Evolutionary conservation across 1,140 invertebrate species (phyloP).

Genomic region (Zaprionus ghesquierei): DNA sequence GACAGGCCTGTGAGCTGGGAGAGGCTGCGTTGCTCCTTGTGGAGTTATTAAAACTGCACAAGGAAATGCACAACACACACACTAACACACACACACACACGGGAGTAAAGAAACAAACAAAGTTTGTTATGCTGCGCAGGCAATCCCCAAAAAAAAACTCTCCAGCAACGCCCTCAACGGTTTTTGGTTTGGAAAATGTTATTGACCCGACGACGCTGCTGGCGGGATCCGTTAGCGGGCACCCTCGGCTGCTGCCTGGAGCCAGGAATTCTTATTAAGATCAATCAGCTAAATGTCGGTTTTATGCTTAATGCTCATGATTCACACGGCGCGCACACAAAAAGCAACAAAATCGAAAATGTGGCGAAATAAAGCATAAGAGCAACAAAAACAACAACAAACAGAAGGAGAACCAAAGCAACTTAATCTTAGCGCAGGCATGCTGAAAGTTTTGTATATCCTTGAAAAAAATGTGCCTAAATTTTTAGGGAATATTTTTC

Average conservation of each 20-base stretch:
- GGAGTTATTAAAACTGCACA: conserved; percentile 67
- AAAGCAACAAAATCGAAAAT: conserved; percentile 63
- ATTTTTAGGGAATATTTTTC: neutral
- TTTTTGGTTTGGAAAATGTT: conserved; percentile 58
- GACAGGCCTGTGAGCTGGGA: conserved; percentile 29
- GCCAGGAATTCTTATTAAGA: conserved; percentile 74
- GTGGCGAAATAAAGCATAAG: conserved; percentile 38
- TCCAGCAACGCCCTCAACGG: conserved; percentile 59
- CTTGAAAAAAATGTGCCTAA: conserved; percentile 3
- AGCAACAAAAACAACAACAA: conserved; percentile 9
- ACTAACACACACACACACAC: neutral
- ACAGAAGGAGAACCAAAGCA: neutral
- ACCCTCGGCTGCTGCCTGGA: neutral
- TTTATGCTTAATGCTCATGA: conserved; percentile 81
- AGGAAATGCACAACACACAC: conserved; percentile 43
- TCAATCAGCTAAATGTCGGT: conserved; percentile 80
- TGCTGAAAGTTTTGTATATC: conserved; percentile 14
- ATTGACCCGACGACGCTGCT: conserved; percentile 62
- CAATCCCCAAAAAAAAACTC: neutral
- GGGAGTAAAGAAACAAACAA: conserved; percentile 63
- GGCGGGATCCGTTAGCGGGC: conserved; percentile 68
- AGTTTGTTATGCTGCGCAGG: conserved; percentile 77
- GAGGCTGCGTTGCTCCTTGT: neutral
- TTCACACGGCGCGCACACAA: conserved; percentile 71
- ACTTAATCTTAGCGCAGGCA: neutral